Evolutionary conservation across 2,797 vertebrate species (phyloP), one percentile per base, ranked within the genome.

Genomic region (Mareca strepera): DNA sequence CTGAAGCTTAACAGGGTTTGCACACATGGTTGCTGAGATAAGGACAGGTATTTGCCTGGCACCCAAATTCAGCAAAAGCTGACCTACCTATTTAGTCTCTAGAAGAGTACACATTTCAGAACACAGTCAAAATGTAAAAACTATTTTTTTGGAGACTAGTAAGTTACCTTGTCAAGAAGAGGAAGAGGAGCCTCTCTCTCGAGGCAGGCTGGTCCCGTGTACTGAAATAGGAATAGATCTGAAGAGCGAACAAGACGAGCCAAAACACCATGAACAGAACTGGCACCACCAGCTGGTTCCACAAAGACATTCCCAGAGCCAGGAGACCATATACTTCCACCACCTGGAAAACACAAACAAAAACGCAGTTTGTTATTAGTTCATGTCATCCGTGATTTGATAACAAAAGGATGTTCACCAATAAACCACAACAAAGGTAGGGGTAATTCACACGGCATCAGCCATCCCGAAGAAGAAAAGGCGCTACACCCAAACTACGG

Each of bases 191-290:
- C 82, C 99, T 98, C 97, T 99, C 99, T 50, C 99, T 98, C 29
- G 99, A 99, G 63, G 99, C 99, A 63, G 99, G 99, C 97, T 99
- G 99, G 97, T 99, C 99, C 67, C 99, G 98, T 82, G 99, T 99
- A 96, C 99, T 99, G 96, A 99, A 99, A 97, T 99, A 99, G 21
- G 99, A 99, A 97, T 99, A 99, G 97, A 99, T 99, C 98, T 99
- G 99, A 95, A 99, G 98, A 69, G 99, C 98, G 64, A 99, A 99
- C 74, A 99, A 98, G 92, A 99, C 98, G 35, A 99, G 98, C 99
- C 99, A 99, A 96, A 99, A 99, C 93, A 99, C 99, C 99, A 99
- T 99, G 97, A 99, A 99, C 67, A 99, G 98, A 69, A 99, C 99
- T 3, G 99, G 99, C 92, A 99, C 98, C 5, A 99, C 99, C 92